phyloP scores from a whole-genome alignment of 1,140 invertebrate genomes.

The Lasaia peninsularis region DNA sequence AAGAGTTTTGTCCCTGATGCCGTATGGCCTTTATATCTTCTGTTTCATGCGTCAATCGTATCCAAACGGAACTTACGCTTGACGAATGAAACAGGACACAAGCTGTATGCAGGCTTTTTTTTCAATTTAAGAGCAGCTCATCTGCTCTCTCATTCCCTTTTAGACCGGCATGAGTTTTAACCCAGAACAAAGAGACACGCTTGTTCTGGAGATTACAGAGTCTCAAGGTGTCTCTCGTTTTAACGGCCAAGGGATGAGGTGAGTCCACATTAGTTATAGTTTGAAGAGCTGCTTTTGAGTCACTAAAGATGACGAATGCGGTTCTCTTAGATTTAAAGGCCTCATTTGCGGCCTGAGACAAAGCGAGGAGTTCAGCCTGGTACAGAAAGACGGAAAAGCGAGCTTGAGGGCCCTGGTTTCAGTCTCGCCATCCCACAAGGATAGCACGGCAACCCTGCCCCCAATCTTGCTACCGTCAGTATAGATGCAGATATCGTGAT shows the following conservation, averaged over 20 bases:
- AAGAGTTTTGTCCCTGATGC: constrained; percentile 19
- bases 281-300: constrained; percentile 29
- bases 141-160: constrained; percentile 24
- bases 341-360: neutral
- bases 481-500: neutral
- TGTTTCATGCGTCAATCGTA: constrained; percentile 16
- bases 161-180: constrained; percentile 16
- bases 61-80: constrained; percentile 7
- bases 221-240: neutral
- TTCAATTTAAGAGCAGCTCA: neutral
- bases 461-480: constrained; percentile 23
- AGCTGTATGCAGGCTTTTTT: constrained; percentile 13
- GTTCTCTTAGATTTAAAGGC: too few species aligned
- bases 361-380: constrained; percentile 14
- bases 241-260: constrained; percentile 17
- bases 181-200: constrained; percentile 11
- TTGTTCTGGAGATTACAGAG: neutral
- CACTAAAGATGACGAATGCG: constrained; percentile 1
- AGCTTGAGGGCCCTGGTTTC: constrained; percentile 15
- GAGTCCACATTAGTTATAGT: too few species aligned
- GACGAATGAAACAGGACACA: constrained; percentile 14
- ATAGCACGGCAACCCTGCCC: constrained; percentile 18
- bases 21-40: constrained; percentile 17
- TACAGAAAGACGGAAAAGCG: too few species aligned
- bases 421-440: constrained; percentile 7